Base-by-base conservation (phyloP, 2,888 invertebrate species). In the Stenolophus ochropezus region DNA sequence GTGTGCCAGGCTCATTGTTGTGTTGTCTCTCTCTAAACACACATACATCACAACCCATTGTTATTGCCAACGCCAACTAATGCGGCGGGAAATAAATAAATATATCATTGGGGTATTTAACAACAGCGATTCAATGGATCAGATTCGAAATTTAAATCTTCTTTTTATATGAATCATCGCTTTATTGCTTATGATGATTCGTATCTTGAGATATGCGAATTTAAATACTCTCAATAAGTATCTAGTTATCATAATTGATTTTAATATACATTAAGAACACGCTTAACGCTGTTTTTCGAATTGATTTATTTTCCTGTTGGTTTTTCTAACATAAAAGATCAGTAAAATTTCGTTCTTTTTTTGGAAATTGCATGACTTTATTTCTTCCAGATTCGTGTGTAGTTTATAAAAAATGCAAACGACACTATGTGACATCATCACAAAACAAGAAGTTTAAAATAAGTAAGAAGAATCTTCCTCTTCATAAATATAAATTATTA, bases 61-160 rank as follows among this genome's bases (percentile, higher is more conserved):
- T 69, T 69, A 27, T 69, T 69, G 65, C 33, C 33, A 69, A 69
- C 65, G 27, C 18, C 65, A 69, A 14, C 65, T 69, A 69, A 69
- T 69, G 33, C 33, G 18, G 6, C 6, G 16, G 27, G 33, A 69
- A 69, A 69, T 69, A 69, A 69, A 69, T 69, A 69, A 69, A 69
- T 69, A 69, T 69, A 69, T 69, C 65, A 69, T 33, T 18, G 33
- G 65, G 65, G 65, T 69, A 69, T 69, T 69, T 69, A 69, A 20
- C 56, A 21, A 49, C n/a, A n/a, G n/a, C n/a, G 8, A 42, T 42
- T 42, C 33, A 42, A 42, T 42, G 33, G 33, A 42, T 42, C 8
- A 42, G 33, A 42, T 42, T 42, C 33, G 33, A 42, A 42, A 42
- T 42, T 42, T 42, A 42, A 42, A 42, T 42, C 11, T 11, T 42